A percentile compares a stretch with the other conserved stretches of the same genome.
Conservation (phyloP, 2,113 vertebrate genomes). For the Chiloscyllium plagiosum region DNA sequence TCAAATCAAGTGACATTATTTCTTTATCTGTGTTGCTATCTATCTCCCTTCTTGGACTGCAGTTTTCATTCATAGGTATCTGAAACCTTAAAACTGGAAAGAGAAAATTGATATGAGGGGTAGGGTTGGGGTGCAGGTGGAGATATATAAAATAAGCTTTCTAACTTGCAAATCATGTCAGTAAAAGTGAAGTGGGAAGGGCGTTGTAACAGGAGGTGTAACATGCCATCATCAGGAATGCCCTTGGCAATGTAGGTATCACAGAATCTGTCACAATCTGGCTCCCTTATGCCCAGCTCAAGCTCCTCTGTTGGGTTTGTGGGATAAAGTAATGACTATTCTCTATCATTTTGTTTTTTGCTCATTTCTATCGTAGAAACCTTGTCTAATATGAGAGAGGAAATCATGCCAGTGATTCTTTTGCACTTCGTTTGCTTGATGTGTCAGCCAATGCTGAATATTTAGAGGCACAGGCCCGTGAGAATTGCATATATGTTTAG, state of each 20-base stretch:
- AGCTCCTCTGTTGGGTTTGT: background rate
- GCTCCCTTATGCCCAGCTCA: background rate
- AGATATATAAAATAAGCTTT: background rate
- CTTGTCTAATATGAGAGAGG: background rate
- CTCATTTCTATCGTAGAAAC: background rate
- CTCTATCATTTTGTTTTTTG: background rate
- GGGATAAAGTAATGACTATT: background rate
- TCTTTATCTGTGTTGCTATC: background rate
- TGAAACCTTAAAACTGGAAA: background rate
- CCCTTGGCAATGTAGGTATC: background rate
- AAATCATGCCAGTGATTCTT: background rate
- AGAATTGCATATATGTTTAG: no score
- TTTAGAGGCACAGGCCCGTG: background rate
- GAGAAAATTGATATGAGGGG: background rate
- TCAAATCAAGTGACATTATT: background rate
- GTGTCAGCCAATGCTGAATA: background rate
- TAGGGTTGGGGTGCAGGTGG: background rate
- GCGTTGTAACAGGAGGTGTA: background rate
- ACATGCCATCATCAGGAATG: background rate
- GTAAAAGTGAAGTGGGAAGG: background rate
- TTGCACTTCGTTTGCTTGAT: background rate
- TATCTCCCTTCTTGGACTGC: background rate
- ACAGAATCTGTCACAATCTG: background rate
- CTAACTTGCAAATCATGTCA: background rate
- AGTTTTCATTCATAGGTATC: background rate